Percentiles rank a stretch among this genome's conserved stretches.
phyloP scores from a whole-genome alignment of 2,888 invertebrate genomes.

The Ommatoiulus sabulosus region DNA sequence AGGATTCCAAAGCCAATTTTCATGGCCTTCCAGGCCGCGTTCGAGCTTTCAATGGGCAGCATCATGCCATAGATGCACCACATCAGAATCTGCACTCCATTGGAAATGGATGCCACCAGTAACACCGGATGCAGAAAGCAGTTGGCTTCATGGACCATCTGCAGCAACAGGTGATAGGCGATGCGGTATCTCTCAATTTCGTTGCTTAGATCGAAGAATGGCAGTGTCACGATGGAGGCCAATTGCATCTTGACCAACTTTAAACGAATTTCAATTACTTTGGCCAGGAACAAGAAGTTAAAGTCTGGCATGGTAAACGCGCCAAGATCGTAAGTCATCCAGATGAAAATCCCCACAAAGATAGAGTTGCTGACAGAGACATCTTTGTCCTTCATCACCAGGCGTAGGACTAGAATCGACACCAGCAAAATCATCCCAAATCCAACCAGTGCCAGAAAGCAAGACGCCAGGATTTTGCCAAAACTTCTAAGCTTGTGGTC shows the following conservation, averaged over 20 bases:
- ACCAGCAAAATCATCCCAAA: background rate
- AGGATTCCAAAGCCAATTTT: background rate
- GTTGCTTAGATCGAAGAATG: background rate
- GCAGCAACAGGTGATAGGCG: background rate
- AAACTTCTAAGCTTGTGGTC: background rate
- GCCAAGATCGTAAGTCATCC: background rate
- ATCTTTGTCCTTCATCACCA: background rate
- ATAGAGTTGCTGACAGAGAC: background rate
- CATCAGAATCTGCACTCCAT: background rate
- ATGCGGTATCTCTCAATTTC: conserved; percentile 13
- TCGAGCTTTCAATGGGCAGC: conserved; percentile 3
- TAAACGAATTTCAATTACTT: conserved; percentile 4
- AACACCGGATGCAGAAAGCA: background rate
- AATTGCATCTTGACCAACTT: background rate
- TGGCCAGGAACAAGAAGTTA: background rate
- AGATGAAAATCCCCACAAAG: background rate
- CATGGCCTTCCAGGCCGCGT: background rate
- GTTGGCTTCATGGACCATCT: background rate
- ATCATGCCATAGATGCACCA: background rate
- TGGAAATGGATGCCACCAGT: background rate
- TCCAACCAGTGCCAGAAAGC: background rate
- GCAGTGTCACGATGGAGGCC: background rate
- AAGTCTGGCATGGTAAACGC: conserved; percentile 12
- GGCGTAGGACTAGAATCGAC: background rate
- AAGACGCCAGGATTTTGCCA: background rate